Base-by-base conservation (phyloP, 2,888 invertebrate species). In the Tenthredo amoena region DNA sequence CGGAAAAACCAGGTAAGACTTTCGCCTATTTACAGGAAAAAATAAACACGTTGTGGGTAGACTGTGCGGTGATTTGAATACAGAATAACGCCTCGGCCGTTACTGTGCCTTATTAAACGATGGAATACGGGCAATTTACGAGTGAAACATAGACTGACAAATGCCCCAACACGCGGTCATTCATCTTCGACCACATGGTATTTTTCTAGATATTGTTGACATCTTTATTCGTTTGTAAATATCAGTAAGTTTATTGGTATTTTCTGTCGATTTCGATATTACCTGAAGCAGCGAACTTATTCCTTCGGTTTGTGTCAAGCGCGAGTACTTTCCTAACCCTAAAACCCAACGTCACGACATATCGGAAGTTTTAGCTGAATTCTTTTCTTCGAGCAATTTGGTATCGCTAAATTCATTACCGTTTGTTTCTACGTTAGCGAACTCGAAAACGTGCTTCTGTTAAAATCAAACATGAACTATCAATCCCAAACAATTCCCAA, bases 1-100 rank as follows among this genome's bases (percentile, higher is more conserved):
- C 97, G 92, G 97, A 97, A 93, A 97, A 97, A 95, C 95, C 97
- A 95, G 97, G 97, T 97, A 96, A 94, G 95, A 94, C 93, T 93
- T 84, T 86, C 21, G 43, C 85, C 10, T 68, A 82, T 86, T 83
- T 85, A 79, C 15, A 84, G 43, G 77, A 43, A 50, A 50, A 76
- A 21, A 85, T 72, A 58, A 15, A 43, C 77, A 50, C 26, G 31
- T 55, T 74, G 40, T 82, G 68, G 65, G 72, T 62, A 18, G 9
- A 21, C 7, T 81, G 84, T 84, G 43, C 21, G 26, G 5, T 40
- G 10, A 50, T 58, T 40, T 40, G 7, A n/a, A 37, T 10, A 40
- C 21, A 81, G 12, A n/a, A 81, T 37, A 50, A 37, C 21, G 9
- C 21, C 15, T 12, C 58, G 12, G 62, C 15, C 2, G 10, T 62